These are phyloP conservation scores for Picathartes gymnocephalus DNA, from an alignment of 2,113 vertebrate genomes.

Conservation along the genomic window DNA sequence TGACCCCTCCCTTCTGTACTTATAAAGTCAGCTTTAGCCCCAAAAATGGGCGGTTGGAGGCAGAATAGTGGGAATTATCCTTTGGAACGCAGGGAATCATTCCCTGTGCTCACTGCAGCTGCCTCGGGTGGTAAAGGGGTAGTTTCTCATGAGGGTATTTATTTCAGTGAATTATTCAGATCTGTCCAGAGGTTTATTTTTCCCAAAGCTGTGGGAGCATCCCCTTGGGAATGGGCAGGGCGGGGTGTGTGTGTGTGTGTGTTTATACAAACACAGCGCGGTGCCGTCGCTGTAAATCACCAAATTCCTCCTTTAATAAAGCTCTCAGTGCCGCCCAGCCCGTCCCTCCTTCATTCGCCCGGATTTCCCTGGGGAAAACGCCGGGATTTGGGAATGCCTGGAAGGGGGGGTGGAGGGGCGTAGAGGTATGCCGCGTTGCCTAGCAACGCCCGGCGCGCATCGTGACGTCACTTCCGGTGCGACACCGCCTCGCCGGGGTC, in stretches of 20 bases:
- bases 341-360: neutral
- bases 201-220: neutral
- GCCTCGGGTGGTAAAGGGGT: neutral
- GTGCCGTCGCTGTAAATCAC: neutral
- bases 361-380: neutral
- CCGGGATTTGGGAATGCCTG: neutral
- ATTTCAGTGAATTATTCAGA: neutral
- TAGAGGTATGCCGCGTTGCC: neutral
- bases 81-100: neutral
- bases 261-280: neutral
- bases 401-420: accelerated
- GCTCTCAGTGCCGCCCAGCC: neutral
- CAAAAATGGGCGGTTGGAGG: accelerated
- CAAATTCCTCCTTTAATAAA: neutral
- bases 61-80: too few species aligned
- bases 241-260: too few species aligned
- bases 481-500: neutral
- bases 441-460: accelerated
- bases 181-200: neutral
- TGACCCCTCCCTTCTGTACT: neutral
- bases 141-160: neutral
- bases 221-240: neutral
- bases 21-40: neutral
- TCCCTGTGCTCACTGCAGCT: neutral
- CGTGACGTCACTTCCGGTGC: neutral